Percentiles rank a stretch among this genome's conserved stretches.
These are phyloP conservation scores for Apamea crenata DNA, from an alignment of 2,888 invertebrate genomes.

Conservation along the genomic window DNA sequence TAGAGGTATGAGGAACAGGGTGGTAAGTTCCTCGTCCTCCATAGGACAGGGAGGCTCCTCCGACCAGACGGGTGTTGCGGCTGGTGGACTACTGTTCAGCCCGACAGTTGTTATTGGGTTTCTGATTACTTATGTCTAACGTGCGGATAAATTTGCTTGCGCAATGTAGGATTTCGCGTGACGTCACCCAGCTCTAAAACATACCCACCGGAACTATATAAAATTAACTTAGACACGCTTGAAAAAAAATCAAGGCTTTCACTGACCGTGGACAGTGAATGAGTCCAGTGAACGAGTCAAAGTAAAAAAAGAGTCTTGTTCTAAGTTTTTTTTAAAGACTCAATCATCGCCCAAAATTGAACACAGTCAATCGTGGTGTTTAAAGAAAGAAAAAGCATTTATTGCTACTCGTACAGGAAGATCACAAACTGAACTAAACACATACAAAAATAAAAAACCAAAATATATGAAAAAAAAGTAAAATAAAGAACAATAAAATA, in stretches of 20 bases:
- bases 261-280: neutral
- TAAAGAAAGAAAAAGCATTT: too few relatives aligned
- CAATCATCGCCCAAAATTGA: neutral
- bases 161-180: neutral
- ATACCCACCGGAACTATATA: neutral
- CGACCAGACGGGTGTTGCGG: neutral
- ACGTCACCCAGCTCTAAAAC: neutral
- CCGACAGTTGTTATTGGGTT: neutral
- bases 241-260: neutral
- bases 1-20: neutral
- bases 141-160: neutral
- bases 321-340: too few relatives aligned
- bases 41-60: neutral
- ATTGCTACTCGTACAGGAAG: too few relatives aligned
- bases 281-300: too few relatives aligned
- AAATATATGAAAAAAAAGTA: too few relatives aligned
- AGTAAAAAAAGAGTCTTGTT: neutral
- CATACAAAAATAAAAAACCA: too few relatives aligned
- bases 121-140: neutral
- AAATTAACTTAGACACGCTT: neutral
- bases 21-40: neutral
- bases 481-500: too few relatives aligned
- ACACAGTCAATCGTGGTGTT: neutral
- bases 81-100: neutral
- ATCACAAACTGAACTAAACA: too few relatives aligned